Evolutionary conservation across 1,140 invertebrate species (phyloP).

Genomic region (Drosophila grimshawi): DNA sequence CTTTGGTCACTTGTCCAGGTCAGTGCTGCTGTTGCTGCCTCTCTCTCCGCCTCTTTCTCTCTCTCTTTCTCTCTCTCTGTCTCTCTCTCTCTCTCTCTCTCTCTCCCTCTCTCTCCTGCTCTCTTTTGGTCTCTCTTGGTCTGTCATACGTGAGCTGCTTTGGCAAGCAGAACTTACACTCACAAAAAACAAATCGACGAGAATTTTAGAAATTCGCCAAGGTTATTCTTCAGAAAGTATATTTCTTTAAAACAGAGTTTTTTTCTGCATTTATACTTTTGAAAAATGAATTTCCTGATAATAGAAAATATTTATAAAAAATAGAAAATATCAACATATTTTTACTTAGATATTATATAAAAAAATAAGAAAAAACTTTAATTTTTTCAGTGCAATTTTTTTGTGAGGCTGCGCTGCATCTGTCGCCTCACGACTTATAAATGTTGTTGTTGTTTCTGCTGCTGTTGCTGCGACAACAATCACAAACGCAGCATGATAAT

Average conservation of each 20-base stretch:
- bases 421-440: conserved; percentile 75
- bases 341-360: no score
- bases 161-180: conserved; percentile 32
- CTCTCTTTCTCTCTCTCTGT: conserved; percentile 2
- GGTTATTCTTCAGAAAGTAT: no score
- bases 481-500: conserved; percentile 74
- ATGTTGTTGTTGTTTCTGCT: conserved; percentile 37
- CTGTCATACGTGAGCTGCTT: conserved; percentile 65
- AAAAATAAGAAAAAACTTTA: no score
- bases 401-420: conserved; percentile 47
- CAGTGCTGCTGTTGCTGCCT: conserved; percentile 18
- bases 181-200: no score
- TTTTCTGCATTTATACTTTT: no score
- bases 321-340: no score
- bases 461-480: conserved; percentile 64
- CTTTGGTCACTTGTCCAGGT: conserved; percentile 38
- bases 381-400: no score
- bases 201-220: no score
- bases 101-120: neutral
- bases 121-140: conserved; percentile 11
- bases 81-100: conserved; percentile 9
- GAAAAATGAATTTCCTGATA: no score
- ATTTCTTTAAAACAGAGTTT: no score
- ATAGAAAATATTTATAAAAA: no score
- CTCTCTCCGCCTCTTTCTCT: conserved; percentile 1